Percentiles rank a stretch among this genome's conserved stretches.
Conservation (phyloP, 1,140 invertebrate species). For the Zaprionus taronus region DNA sequence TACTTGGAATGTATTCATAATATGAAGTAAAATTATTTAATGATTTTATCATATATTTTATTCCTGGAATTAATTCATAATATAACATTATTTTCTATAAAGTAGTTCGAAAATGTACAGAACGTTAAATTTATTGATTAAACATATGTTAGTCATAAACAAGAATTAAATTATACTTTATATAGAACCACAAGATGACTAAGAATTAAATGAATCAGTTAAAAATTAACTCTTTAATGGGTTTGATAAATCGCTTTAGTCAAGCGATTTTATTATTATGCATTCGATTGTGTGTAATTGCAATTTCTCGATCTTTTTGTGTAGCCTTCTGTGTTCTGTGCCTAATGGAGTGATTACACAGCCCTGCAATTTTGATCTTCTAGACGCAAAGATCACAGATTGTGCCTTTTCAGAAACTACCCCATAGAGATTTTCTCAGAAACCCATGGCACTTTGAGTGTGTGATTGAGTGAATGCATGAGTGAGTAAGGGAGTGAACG, state of each 20-base stretch:
- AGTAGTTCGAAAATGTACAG: too few species aligned
- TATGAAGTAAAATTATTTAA: not conserved
- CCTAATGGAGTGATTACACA: conserved; percentile 8
- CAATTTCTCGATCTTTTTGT: not conserved
- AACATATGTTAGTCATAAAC: too few species aligned
- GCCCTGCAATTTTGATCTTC: conserved; percentile 5
- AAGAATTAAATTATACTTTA: too few species aligned
- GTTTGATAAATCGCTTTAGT: not conserved
- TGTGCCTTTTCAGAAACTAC: conserved; percentile 43
- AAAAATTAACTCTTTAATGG: not conserved
- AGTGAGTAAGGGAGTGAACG: conserved; percentile 41
- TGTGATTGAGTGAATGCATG: conserved; percentile 43
- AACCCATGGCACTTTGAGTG: conserved; percentile 37
- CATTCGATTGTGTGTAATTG: conserved; percentile 10
- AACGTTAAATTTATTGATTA: too few species aligned
- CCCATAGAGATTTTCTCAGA: conserved; percentile 60
- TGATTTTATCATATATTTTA: too few species aligned
- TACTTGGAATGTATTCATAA: not conserved
- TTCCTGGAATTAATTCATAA: not conserved
- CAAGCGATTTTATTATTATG: conserved; percentile 14
- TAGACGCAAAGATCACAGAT: conserved; percentile 26
- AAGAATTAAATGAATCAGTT: not conserved
- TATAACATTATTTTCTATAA: too few species aligned
- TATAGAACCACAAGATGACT: not conserved
- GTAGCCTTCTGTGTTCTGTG: not conserved